A percentile compares a stretch with the other conserved stretches of the same genome.
Evolutionary conservation across 2,113 vertebrate genomes (phyloP).

Genomic region (Melanerpes formicivorus): DNA sequence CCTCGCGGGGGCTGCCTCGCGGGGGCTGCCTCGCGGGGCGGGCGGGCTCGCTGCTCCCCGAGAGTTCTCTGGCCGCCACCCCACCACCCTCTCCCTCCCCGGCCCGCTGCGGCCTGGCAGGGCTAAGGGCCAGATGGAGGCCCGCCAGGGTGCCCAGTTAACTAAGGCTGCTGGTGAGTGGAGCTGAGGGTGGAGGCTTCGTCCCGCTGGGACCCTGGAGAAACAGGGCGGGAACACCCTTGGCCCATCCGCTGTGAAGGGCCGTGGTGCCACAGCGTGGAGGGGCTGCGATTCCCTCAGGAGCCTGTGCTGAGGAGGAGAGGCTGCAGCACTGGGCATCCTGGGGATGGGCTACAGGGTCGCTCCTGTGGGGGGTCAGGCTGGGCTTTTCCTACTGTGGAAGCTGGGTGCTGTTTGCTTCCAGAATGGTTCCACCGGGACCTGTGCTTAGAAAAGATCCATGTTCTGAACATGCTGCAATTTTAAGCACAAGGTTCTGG

Average conservation of each 20-base stretch:
- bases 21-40: too few species aligned
- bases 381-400: background rate
- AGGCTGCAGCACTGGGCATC: background rate
- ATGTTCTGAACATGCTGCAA: rapidly evolving
- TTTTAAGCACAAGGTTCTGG: background rate
- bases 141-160: too few species aligned
- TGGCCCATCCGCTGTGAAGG: too few species aligned
- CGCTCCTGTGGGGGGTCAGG: rapidly evolving
- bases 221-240: too few species aligned
- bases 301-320: background rate
- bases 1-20: too few species aligned
- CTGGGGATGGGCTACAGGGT: background rate
- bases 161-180: too few species aligned
- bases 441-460: background rate
- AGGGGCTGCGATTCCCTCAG: background rate
- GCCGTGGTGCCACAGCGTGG: rapidly evolving
- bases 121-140: background rate
- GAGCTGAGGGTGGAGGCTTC: background rate
- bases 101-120: background rate
- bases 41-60: background rate
- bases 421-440: rapidly evolving
- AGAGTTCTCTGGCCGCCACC: background rate
- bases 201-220: background rate
- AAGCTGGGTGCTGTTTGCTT: background rate
- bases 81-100: too few species aligned